Evolutionary conservation across 2,113 vertebrate genomes (phyloP), one percentile per base, ranked within the genome.

Genomic region (Dasyprocta punctata): DNA sequence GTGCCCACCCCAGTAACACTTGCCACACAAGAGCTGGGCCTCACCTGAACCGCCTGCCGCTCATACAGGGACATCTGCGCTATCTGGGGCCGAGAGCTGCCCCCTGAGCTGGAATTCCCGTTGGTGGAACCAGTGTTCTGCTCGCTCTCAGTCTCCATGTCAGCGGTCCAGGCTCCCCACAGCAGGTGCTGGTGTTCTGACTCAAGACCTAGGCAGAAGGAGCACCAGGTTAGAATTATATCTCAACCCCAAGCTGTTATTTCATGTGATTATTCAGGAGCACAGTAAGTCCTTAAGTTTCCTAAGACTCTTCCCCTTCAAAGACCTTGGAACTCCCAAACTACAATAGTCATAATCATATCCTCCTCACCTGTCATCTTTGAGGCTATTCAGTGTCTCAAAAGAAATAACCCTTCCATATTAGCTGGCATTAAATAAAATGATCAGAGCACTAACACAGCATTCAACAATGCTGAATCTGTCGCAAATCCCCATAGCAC

Each of bases 1-100:
- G 13, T 44, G 81, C 63, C 90, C 22, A 24, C 20, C 38, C 44
- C 61, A 58, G 17, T 78, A 78, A 2, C 16, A 60, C 24, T 77
- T 93, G 36, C 30, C 41, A 19, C 36, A 73, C 75, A 41, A 10
- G 56, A 63, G 71, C 5, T 30, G 0, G 1, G 0, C 9, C 99
- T 98, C 87, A 99, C 99, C 99, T 99, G 99, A 1, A 99, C 99
- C 36, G 99, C 99, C 93, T 99, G 99, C 52, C 99, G 99, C 97
- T 99, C 99, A 89, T 99, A 99, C 8, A 99, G 98, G 88, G 99
- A 99, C 99, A 99, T 99, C 95, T 99, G 99, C 0, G 99, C 99
- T 96, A 99, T 99, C 98, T 99, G 99, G 69, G 99, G 98, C 49
- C 99, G 99, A 86, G 99, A 98, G 98, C 99, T 99, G 96, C 99